Evolutionary conservation across 2,888 invertebrate species (phyloP).

Genomic region (Eupithecia subfuscata): DNA sequence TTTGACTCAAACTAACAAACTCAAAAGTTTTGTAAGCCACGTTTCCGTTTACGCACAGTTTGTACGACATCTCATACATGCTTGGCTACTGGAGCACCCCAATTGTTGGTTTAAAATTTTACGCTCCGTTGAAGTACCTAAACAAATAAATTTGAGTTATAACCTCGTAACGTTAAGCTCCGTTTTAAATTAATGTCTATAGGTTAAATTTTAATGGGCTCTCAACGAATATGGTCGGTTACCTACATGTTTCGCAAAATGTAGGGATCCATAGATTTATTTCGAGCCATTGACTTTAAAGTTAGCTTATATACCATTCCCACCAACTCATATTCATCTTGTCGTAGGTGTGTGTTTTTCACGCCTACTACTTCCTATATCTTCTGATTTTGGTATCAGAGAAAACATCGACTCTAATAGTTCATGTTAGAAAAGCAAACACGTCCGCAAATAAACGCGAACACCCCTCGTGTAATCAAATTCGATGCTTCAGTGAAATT

Average conservation of each 20-base stretch:
- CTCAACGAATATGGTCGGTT: slow-evolving; percentile 34
- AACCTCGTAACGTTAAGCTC: slow-evolving; percentile 52
- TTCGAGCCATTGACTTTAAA: slow-evolving; percentile 45
- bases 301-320: not conserved
- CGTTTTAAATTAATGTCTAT: slow-evolving; percentile 49
- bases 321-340: not conserved
- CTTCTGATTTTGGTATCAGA: not conserved
- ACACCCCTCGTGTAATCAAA: slow-evolving; percentile 42
- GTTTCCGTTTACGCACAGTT: not conserved
- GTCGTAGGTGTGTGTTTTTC: not conserved
- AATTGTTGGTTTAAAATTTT: slow-evolving; percentile 46
- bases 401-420: slow-evolving; percentile 5
- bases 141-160: slow-evolving; percentile 58
- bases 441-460: slow-evolving; percentile 44
- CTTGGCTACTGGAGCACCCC: slow-evolving; percentile 19
- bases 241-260: slow-evolving; percentile 37
- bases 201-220: slow-evolving; percentile 46
- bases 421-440: slow-evolving; percentile 31
- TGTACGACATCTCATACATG: slow-evolving; percentile 18
- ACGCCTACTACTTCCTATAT: not conserved
- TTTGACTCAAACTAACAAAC: not conserved
- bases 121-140: slow-evolving; percentile 50
- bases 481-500: slow-evolving; percentile 45
- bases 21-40: not conserved
- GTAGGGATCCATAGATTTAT: slow-evolving; percentile 45